Base-by-base conservation (phyloP, 2,888 invertebrate species). In the Zaprionus obscuricornis region DNA sequence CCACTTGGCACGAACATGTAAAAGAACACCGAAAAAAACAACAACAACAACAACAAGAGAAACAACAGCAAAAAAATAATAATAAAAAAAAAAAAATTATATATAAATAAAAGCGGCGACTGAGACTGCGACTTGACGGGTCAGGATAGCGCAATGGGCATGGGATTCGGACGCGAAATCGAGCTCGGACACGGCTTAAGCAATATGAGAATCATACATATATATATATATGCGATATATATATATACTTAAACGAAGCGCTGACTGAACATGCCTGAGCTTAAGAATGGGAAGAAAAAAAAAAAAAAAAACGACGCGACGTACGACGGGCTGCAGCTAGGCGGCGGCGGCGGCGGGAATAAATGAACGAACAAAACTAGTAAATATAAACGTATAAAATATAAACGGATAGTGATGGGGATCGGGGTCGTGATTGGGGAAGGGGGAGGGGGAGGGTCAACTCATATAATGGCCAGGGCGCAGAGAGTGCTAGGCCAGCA, bases 1-100 rank as follows among this genome's bases (percentile, higher is more conserved):
- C 83, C 85, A 85, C 81, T 85, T 81, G 81, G 85, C 85, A 85
- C 83, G 84, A 82, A 85, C 81, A 71, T 57, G 58, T 60, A 52
- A 71, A 63, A 83, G 60, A 72, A 65, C 71, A 59, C 64, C 70
- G 22, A 67, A 34, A 67, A 56, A 49, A 51, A 57, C 54, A 46
- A 18, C 20, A 34, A 20, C 4, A 13, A 18, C 34, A 49, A 22
- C 27, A 11, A 18, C 8, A 42, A 34, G 0, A 39, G 39, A 10
- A 36, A 26, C 34, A 27, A 40, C 17, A 51, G 26, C 17, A 40
- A 11, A 33, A 17, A 29, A 31, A 31, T 18, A 17, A 67, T 47
- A n/a, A n/a, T n/a, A n/a, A n/a, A n/a, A n/a, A n/a, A n/a, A n/a
- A n/a, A n/a, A n/a, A n/a, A n/a, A n/a, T n/a, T n/a, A n/a, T n/a